phyloP scores from a whole-genome alignment of 2,113 vertebrate species.

The Pteronura brasiliensis region DNA sequence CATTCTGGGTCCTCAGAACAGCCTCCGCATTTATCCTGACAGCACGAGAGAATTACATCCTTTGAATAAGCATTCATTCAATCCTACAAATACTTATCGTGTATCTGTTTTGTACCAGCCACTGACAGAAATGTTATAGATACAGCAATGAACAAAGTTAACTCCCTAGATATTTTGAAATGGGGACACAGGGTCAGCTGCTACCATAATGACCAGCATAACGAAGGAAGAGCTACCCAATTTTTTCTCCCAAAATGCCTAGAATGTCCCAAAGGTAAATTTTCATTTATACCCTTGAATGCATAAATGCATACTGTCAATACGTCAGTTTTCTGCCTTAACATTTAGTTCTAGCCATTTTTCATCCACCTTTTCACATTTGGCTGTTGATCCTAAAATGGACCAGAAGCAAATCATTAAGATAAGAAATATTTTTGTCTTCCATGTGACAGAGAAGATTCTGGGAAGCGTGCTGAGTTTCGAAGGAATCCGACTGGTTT shows the following conservation, averaged over 20 bases:
- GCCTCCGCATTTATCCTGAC: background rate
- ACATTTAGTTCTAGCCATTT: background rate
- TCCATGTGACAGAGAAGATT: background rate
- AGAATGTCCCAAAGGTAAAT: background rate
- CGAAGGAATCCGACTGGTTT: background rate
- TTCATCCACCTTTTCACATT: background rate
- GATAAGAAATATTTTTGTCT: background rate
- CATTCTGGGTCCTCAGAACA: background rate
- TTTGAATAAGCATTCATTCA: background rate
- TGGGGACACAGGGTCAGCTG: background rate
- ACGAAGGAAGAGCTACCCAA: background rate
- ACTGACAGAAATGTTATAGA: background rate
- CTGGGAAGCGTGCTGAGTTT: background rate
- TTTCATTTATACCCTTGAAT: background rate
- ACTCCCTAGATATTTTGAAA: background rate
- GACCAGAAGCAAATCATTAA: background rate
- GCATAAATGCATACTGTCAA: background rate
- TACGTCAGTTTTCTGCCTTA: background rate
- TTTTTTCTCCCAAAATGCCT: background rate
- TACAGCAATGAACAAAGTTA: background rate
- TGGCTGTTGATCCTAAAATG: background rate
- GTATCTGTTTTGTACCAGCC: background rate
- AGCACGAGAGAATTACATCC: background rate
- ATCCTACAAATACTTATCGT: background rate
- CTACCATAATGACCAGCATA: background rate